Conservation (phyloP, 2,888 invertebrate species). For the Drosophila putrida region DNA sequence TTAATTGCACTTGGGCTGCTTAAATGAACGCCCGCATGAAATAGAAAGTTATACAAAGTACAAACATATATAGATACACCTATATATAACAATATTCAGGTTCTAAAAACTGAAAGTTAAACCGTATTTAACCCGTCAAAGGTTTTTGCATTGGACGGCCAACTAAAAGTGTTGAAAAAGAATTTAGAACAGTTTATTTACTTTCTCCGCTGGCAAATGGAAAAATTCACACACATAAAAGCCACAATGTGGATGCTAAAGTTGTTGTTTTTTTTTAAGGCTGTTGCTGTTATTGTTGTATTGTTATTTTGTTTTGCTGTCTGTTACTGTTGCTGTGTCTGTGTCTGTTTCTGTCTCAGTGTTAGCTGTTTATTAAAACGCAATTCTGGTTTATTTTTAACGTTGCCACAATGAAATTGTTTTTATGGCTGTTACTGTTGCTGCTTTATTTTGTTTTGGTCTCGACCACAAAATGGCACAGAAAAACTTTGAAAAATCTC, state of each 20-base stretch:
- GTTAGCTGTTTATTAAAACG: conserved; percentile 70
- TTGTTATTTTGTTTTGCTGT: conserved; percentile 24
- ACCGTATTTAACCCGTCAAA: conserved; percentile 39
- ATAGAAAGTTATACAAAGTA: conserved; percentile 61
- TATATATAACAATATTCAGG: conserved; percentile 4
- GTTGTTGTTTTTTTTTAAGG: conserved; percentile 36
- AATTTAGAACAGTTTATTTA: conserved; percentile 72
- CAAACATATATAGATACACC: background rate
- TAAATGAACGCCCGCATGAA: conserved; percentile 68
- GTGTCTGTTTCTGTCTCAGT: conserved; percentile 32
- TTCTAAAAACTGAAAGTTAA: conserved; percentile 69
- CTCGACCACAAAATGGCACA: conserved; percentile 69
- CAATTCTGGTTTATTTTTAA: conserved; percentile 68
- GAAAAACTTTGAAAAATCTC: conserved; percentile 63
- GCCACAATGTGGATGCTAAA: conserved; percentile 29
- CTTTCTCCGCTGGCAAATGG: conserved; percentile 61
- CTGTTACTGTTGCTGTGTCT: conserved; percentile 33
- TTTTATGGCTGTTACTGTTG: conserved; percentile 46
- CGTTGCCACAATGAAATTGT: conserved; percentile 62
- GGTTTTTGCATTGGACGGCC: conserved; percentile 32
- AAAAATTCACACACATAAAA: conserved; percentile 69
- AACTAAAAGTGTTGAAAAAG: conserved; percentile 40
- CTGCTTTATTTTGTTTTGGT: conserved; percentile 42
- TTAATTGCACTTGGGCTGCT: conserved; percentile 65
- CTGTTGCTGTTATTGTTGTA: conserved; percentile 30